phyloP scores from a whole-genome alignment of 2,888 invertebrate genomes.

The Melanostoma scalare region DNA sequence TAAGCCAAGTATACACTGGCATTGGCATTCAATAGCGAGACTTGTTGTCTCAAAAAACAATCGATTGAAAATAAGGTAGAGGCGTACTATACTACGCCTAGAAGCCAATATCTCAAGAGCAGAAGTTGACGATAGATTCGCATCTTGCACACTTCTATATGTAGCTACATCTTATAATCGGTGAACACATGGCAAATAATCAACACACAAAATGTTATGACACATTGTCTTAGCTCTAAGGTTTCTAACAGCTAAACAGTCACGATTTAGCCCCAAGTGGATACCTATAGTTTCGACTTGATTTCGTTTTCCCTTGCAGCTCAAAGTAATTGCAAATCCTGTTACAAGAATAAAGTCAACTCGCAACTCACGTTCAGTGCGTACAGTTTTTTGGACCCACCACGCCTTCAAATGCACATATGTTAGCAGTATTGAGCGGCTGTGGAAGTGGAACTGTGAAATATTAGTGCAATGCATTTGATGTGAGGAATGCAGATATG shows the following conservation, averaged over 20 bases:
- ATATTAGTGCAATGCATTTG: conserved; percentile 40
- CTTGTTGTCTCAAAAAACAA: conserved; percentile 33
- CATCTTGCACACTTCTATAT: not conserved
- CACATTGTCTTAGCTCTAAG: conserved; percentile 58
- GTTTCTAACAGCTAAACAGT: conserved; percentile 42
- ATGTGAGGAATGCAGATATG: conserved; percentile 51
- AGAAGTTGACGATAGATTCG: conserved; percentile 1
- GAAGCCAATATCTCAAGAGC: conserved; percentile 19
- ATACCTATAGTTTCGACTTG: conserved; percentile 37
- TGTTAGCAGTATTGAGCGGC: conserved; percentile 36
- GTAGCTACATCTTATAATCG: conserved; percentile 7
- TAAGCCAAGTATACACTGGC: conserved; percentile 19
- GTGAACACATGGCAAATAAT: conserved; percentile 21
- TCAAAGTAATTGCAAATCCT: conserved; percentile 61
- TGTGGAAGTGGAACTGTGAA: conserved; percentile 54
- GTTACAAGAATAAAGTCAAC: conserved; percentile 45
- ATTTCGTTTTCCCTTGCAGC: conserved; percentile 35
- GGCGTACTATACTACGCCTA: not conserved
- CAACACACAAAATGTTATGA: conserved; percentile 61
- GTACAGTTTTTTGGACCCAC: conserved; percentile 44
- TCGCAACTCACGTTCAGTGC: conserved; percentile 43
- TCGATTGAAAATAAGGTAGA: conserved; percentile 19
- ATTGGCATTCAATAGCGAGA: conserved; percentile 51
- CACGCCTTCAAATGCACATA: conserved; percentile 60
- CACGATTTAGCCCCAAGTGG: conserved; percentile 45